Conservation (phyloP, 2,113 vertebrate species). For the Caracal caracal region DNA sequence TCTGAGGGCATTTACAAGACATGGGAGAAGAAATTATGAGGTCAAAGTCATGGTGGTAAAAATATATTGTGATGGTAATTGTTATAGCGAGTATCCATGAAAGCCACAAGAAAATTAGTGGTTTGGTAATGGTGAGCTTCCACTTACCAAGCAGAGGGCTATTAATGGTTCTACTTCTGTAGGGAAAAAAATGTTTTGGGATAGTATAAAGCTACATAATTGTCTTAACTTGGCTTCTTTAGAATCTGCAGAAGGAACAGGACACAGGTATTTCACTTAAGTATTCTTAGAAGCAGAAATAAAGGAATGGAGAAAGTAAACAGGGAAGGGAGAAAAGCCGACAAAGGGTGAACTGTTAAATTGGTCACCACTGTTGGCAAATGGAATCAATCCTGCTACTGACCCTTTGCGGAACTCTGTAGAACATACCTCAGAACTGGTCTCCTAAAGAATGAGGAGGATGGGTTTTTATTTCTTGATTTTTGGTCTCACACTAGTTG, state of each 20-base stretch:
- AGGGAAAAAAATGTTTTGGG: neutral
- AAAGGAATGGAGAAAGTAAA: neutral
- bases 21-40: neutral
- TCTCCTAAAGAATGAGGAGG: neutral
- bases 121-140: neutral
- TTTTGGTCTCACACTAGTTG: neutral
- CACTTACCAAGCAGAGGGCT: neutral
- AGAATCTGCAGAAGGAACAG: neutral
- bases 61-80: neutral
- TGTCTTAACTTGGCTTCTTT: neutral
- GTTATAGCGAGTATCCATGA: neutral
- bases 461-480: neutral
- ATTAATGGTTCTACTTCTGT: neutral
- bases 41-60: neutral
- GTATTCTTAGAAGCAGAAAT: neutral
- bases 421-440: neutral
- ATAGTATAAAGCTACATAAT: neutral
- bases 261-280: neutral
- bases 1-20: neutral
- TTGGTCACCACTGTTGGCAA: neutral
- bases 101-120: neutral
- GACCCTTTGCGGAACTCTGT: neutral
- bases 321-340: neutral
- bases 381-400: neutral
- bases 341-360: neutral